Base-by-base conservation (phyloP, 1,140 invertebrate genomes). In the Phenacoccus solenopsis region DNA sequence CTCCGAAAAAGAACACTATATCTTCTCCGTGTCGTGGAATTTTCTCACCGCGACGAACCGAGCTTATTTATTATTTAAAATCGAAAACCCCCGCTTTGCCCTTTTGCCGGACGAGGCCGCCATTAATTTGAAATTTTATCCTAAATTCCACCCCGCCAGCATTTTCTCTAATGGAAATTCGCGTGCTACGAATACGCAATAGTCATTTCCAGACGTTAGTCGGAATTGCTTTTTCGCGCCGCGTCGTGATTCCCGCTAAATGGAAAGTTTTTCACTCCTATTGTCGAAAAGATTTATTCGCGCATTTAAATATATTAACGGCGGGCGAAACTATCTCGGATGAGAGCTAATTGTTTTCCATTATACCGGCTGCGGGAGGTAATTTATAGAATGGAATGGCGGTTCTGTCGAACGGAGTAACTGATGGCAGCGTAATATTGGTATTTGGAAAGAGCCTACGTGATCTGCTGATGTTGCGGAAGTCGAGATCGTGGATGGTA, bases 41-140 rank as follows among this genome's bases (percentile, higher is more conserved):
- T 4, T 49, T n/a, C 13, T 5, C 20, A n/a, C 20, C 38, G 38
- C 38, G 5, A 5, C 38, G 16, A 49, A 49, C 38, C n/a, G 38
- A 49, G 38, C 38, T 49, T 49, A 49, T 49, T 49, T 49, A 49
- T 49, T 49, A 49, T 49, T 49, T 49, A 49, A 49, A 49, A 49
- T 49, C 20, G 38, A n/a, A 49, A 49, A 49, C 13, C 20, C 16
- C 38, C 20, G 13, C 16, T 49, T n/a, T n/a, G n/a, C n/a, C n/a
- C n/a, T n/a, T n/a, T n/a, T n/a, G n/a, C n/a, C n/a, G n/a, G n/a
- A n/a, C n/a, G n/a, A n/a, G 38, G 38, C 38, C 38, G 38, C 38
- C 38, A 49, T 49, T 49, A 49, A 49, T 49, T n/a, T 49, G 20
- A 49, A 49, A 49, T 49, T 49, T 49, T 49, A 49, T n/a, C n/a